Base-by-base conservation (phyloP, 2,113 vertebrate species). In the Cyanoliseus patagonus region DNA sequence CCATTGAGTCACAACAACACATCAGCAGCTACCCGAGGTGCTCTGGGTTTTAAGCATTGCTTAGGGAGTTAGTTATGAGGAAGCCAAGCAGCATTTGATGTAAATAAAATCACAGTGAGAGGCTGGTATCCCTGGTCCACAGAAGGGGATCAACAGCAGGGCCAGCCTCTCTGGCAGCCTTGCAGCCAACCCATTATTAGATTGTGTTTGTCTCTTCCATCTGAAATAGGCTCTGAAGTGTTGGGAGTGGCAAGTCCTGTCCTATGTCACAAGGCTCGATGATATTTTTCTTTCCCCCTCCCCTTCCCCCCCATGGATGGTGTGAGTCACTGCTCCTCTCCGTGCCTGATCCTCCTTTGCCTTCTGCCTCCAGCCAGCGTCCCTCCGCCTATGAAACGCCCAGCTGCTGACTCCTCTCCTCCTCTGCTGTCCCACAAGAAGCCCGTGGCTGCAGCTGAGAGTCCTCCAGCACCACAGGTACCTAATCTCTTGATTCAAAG, bases 381-480 rank as follows among this genome's bases (percentile, higher is more conserved):
- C 89, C 98, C 98, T n/a, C 97, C 96, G 0, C 97, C 97, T 85
- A 95, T 98, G 97, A 99, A 99, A 96, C 98, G 96, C 78, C 97
- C 98, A 31, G 92, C 95, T 68, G 93, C 94, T 94, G 86, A 95
- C 75, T 96, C 95, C 20, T 97, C 78, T 28, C 96, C 88, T 35
- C 89, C 86, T 93, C 97, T 98, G 35, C 97, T 97, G 42, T 97
- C 97, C 33, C 95, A 98, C 86, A 98, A 98, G 95, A 98, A 87
- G 13, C 82, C 93, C 0, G 74, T 96, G 63, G 78, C 96, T 61
- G 94, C 11, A 0, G 57, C 12, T 0, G 90, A 96, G 83, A 82
- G 76, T 64, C 27, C 95, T 31, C 39, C 46, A 1, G 41, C 74
- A 55, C 76, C 83, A 25, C 92, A 97, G 97, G 97, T 97, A 97